A percentile compares a stretch with the other conserved stretches of the same genome.
Evolutionary conservation across 30 jellyfish, hydroid and myxozoan species (phyloP).

Genomic region (Hydractinia symbiolongicarpus): DNA sequence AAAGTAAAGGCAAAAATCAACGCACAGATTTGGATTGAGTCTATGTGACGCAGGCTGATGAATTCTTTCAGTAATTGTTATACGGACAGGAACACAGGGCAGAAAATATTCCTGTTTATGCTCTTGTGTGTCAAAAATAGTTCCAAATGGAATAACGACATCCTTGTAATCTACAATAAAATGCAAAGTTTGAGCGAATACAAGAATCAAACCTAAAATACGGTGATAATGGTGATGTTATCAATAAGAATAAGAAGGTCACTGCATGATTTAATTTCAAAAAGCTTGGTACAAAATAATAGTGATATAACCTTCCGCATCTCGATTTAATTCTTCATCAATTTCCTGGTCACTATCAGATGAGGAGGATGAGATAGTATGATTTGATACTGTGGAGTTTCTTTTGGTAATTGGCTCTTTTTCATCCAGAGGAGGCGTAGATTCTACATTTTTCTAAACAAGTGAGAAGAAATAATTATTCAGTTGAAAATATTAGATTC

Average conservation of each 20-base stretch:
- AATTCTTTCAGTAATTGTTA: constrained; percentile 38
- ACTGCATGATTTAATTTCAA: no score
- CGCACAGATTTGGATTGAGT: constrained; percentile 79
- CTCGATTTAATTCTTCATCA: background rate
- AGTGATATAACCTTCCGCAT: background rate
- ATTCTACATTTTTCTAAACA: no score
- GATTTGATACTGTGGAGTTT: no score
- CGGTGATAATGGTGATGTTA: no score
- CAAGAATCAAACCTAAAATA: no score
- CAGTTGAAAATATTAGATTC: no score
- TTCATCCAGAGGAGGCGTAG: no score
- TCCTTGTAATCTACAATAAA: constrained; percentile 21
- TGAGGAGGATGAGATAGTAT: background rate
- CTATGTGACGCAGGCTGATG: constrained; percentile 54
- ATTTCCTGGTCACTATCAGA: background rate
- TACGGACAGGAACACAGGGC: constrained; percentile 61
- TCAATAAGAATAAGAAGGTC: no score
- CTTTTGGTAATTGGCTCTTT: no score
- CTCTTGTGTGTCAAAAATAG: constrained; percentile 14
- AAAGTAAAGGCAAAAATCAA: background rate
- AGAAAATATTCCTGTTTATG: constrained; percentile 36
- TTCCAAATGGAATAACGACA: constrained; percentile 27
- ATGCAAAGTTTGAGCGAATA: background rate
- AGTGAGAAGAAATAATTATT: no score
- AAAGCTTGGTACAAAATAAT: background rate